Evolutionary conservation across 1,140 invertebrate genomes (phyloP).

Genomic region (Pantala flavescens): DNA sequence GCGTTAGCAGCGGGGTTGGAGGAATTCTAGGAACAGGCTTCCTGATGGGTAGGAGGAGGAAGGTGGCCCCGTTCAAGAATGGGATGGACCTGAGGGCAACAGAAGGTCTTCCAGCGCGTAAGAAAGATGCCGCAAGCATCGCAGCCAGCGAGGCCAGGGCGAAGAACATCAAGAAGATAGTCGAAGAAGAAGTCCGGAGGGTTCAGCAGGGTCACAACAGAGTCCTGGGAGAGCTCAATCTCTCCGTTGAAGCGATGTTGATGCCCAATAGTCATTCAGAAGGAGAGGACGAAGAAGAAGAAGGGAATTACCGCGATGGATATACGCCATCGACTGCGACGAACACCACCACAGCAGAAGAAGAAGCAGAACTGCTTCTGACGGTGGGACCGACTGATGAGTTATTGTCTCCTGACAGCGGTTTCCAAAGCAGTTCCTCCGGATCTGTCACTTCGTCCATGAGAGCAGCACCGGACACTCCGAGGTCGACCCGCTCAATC

Average conservation of each 20-base stretch:
- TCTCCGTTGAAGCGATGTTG: constrained; percentile 77
- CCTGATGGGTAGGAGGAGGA: too few relatives aligned
- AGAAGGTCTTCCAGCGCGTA: too few relatives aligned
- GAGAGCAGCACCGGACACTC: not conserved
- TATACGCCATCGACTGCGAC: constrained; percentile 16
- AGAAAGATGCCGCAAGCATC: too few relatives aligned
- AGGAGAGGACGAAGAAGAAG: constrained; percentile 35
- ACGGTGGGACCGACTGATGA: constrained; percentile 60
- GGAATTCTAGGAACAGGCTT: not conserved
- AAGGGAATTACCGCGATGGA: not conserved
- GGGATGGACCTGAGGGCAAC: too few relatives aligned
- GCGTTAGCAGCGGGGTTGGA: not conserved
- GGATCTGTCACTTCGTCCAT: not conserved
- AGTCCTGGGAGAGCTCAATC: constrained; percentile 72
- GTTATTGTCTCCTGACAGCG: constrained; percentile 51
- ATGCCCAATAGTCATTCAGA: constrained; percentile 50
- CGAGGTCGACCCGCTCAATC: not conserved
- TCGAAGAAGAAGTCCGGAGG: constrained; percentile 64
- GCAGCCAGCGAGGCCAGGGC: too few relatives aligned
- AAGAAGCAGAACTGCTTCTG: constrained; percentile 39
- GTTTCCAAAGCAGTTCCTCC: constrained; percentile 23
- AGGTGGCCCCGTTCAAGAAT: too few relatives aligned
- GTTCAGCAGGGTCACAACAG: constrained; percentile 66
- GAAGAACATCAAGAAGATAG: not conserved
- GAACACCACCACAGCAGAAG: constrained; percentile 17